These are phyloP conservation scores for Heliconius melpomene DNA, from an alignment of 1,140 invertebrate genomes.

Conservation along the genomic window DNA sequence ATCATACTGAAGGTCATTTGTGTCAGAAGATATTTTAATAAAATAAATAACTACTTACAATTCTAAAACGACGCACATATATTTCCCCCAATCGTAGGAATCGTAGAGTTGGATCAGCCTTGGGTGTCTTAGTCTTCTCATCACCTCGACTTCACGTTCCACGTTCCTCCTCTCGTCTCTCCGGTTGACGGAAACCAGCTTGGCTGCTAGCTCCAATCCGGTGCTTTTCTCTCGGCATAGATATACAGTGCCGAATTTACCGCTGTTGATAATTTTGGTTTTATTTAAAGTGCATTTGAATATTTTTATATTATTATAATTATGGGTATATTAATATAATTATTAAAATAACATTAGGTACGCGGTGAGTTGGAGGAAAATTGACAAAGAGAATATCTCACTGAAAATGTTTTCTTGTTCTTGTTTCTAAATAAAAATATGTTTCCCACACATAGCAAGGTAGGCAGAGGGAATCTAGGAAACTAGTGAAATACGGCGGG, in stretches of 20 bases:
- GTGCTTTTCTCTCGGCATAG: constrained; percentile 92
- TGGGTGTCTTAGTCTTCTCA: constrained; percentile 96
- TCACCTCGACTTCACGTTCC: constrained; percentile 97
- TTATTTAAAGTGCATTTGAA: no score
- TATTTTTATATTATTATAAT: no score
- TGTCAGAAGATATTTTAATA: no score
- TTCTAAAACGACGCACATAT: constrained; percentile 97
- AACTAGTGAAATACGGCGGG: no score
- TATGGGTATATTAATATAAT: no score
- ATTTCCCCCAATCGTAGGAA: constrained; percentile 94
- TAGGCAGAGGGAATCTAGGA: no score
- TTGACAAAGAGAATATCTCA: no score
- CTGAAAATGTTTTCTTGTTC: no score
- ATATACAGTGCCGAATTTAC: constrained; percentile 99
- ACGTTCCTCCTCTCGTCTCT: constrained; percentile 95
- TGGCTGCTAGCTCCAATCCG: constrained; percentile 92
- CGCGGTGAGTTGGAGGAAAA: no score
- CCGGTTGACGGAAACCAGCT: constrained; percentile 93
- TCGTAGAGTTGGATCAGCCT: constrained; percentile 97
- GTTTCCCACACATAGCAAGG: no score
- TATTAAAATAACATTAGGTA: no score
- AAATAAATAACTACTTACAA: constrained; percentile 97
- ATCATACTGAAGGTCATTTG: not conserved
- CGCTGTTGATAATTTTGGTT: constrained; percentile 82
- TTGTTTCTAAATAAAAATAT: no score